These are phyloP conservation scores for Argopecten irradians DNA, from an alignment of 1,140 invertebrate species.

Conservation along the genomic window DNA sequence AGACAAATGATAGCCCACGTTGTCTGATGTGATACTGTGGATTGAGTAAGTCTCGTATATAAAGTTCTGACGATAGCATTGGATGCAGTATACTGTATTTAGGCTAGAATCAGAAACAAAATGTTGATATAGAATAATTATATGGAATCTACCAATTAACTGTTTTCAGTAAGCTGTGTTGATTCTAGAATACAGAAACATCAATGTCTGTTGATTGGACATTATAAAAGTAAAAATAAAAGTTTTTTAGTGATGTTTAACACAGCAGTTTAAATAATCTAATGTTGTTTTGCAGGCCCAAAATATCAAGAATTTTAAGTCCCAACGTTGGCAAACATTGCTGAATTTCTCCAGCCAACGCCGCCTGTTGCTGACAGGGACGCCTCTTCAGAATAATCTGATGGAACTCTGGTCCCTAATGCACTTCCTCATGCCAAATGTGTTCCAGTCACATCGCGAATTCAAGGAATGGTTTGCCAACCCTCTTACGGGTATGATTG, in stretches of 20 bases:
- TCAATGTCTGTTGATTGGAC: neutral
- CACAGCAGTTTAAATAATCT: neutral
- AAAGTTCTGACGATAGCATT: neutral
- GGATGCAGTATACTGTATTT: neutral
- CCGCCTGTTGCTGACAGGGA: constrained; percentile 96
- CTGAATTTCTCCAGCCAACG: constrained; percentile 98
- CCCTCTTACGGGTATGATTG: constrained; percentile 98
- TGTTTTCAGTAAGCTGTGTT: neutral
- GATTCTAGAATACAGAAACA: neutral
- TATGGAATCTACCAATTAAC: neutral
- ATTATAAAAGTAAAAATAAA: neutral
- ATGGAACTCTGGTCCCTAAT: constrained; percentile 99
- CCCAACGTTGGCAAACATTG: constrained; percentile 98
- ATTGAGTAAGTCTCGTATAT: constrained; percentile 10
- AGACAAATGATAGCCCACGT: constrained; percentile 7
- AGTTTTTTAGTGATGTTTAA: neutral
- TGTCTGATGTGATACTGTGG: neutral
- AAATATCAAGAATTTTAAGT: constrained; percentile 99
- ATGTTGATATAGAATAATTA: neutral
- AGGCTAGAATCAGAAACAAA: neutral
- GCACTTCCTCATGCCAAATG: constrained; percentile 99
- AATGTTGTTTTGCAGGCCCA: constrained; percentile 84
- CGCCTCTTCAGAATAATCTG: constrained; percentile 98
- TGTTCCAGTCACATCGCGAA: constrained; percentile 98
- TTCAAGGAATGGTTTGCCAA: constrained; percentile 99